Percentiles rank a stretch among this genome's conserved stretches.
These are phyloP conservation scores for Drosophila simulans DNA, from an alignment of 1,140 invertebrate genomes.

Conservation along the genomic window DNA sequence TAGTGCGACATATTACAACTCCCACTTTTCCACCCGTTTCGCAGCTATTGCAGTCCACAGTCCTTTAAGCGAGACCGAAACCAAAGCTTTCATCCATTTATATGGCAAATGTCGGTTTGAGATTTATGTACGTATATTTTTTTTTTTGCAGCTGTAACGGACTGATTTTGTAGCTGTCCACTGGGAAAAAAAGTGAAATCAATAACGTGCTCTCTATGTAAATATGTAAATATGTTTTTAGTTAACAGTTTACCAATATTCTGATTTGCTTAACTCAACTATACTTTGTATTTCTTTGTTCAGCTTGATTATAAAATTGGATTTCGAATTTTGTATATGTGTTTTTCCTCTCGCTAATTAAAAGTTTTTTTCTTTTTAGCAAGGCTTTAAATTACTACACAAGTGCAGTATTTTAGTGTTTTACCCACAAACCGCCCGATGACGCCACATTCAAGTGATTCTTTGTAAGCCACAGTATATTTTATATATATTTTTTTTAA, in stretches of 20 bases:
- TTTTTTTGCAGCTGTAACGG: not conserved
- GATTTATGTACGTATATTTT: conserved; percentile 10
- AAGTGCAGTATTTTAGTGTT: conserved; percentile 6
- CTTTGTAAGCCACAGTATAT: conserved; percentile 22
- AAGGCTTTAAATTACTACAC: not conserved
- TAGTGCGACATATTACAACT: conserved; percentile 78
- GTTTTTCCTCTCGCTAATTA: not conserved
- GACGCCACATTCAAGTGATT: conserved; percentile 18
- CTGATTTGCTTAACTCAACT: too few species aligned
- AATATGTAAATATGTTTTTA: not conserved
- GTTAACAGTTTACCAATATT: too few species aligned
- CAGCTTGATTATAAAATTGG: too few species aligned
- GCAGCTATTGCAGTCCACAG: conserved; percentile 20
- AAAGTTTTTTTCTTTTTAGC: not conserved
- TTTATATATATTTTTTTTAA: conserved; percentile 36
- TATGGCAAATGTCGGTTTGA: conserved; percentile 32
- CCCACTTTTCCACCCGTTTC: conserved; percentile 19
- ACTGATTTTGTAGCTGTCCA: not conserved
- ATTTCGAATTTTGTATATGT: not conserved
- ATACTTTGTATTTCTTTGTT: too few species aligned
- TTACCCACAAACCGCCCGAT: conserved; percentile 3
- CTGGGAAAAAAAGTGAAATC: conserved; percentile 9
- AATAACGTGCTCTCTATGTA: not conserved
- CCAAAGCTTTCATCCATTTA: conserved; percentile 34
- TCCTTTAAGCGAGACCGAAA: conserved; percentile 42